Evolutionary conservation across 2,888 invertebrate species (phyloP), one percentile per base, ranked within the genome.

Genomic region (Patella pellucida): DNA sequence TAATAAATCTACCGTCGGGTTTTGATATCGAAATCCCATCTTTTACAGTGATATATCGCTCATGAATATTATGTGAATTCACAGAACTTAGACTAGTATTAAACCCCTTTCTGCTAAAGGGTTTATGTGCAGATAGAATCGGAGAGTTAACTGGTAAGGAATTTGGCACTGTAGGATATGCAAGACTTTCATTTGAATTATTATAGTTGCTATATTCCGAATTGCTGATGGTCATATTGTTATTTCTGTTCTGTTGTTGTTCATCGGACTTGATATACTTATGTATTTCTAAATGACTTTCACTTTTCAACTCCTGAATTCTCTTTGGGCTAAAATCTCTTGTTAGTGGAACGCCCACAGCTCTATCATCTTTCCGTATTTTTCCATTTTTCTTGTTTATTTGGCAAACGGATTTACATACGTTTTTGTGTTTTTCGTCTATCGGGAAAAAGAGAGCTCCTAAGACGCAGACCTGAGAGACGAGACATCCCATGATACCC

Each of bases 261-360:
- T 41, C 41, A 41, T 41, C 41, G 41, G 41, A 41, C 41, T 41
- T 41, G 41, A 9, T 41, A 41, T 41, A 41, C 9, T 19, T 62
- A 0, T 23, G 62, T 62, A 62, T 62, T 16, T 62, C 62, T 62
- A 62, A 62, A 62, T 62, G 62, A 62, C 62, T 62, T 23, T 62
- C 12, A 23, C 62, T 62, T 62, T 62, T 62, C 14, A 62, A 23
- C 15, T 62, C 62, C 3, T 23, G 14, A 15, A 62, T 62, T 23
- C 62, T 62, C 23, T 62, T 62, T 12, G 62, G 62, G 23, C 62
- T 62, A 23, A 62, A 12, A 15, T 23, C 19, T 19, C 62, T 19
- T 19, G 19, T 62, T 11, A 62, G 23, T 12, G 62, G 62, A 19
- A 62, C 23, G 23, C 62, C 23, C 1, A 23, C 62, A 2, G 19